Base-by-base conservation (phyloP, 2,113 vertebrate species). In the Lanius collurio region DNA sequence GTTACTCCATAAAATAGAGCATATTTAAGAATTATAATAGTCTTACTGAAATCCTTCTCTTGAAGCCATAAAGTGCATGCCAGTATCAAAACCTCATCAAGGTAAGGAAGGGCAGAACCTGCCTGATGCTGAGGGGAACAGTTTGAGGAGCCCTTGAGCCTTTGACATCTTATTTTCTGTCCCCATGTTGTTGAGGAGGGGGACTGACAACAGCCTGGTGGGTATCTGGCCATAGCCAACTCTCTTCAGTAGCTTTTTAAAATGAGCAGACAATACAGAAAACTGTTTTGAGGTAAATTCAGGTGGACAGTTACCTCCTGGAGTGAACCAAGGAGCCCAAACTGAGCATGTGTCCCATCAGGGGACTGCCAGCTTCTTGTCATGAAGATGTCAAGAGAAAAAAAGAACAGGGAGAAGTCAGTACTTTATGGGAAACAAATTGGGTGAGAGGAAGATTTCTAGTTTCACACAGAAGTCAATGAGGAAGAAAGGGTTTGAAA, bases 121-220 rank as follows among this genome's bases (percentile, higher is more conserved):
- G 21, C 2, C 7, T 0, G 0, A 3, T 13, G 14, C 5, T 59
- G 50, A 73, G 6, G 9, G 11, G 7, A 24, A 9, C 15, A 13
- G 18, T 35, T 30, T 31, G 33, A 63, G 42, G 47, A 70, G 41
- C 7, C 20, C 55, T 28, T 0, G 4, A 44, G 13, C 11, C 2
- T n/a, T 42, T 67, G 70, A 44, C 3, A 59, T 41, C 16, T n/a
- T 44, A 28, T 55, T n/a, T 93, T 64, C 39, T 55, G 9, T 46
- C 15, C 13, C 10, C 10, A 33, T 13, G 10, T 44, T 27, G 42
- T 28, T 30, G 33, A 77, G 11, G 10, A 83, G 24, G 4, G 7
- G 11, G 14, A 68, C 15, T 8, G 13, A 42, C 4, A 55, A 10
- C 39, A 75, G 19, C 6, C 41, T 64, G 15, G 53, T 21, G 53